A percentile compares a stretch with the other conserved stretches of the same genome.
Evolutionary conservation across 1,140 invertebrate species (phyloP).

Genomic region (Brachionus angularis): DNA sequence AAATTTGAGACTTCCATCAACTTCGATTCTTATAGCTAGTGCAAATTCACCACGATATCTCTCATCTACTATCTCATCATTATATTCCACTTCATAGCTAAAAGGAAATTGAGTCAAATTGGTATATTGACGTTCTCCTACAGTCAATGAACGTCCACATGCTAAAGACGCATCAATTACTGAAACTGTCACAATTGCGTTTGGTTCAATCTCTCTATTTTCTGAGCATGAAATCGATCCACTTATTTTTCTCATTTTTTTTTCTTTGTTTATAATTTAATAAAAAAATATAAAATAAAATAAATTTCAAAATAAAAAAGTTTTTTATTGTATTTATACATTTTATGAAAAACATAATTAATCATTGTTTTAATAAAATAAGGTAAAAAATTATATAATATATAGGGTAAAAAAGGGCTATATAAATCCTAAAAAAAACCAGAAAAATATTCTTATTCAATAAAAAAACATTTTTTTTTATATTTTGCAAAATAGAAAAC

Average conservation of each 20-base stretch:
- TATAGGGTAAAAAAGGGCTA: too few species aligned
- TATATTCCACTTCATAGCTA: conserved; percentile 12
- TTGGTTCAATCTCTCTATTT: background rate
- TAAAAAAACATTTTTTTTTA: too few species aligned
- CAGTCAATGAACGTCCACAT: conserved; percentile 1
- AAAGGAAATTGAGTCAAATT: conserved; percentile 6
- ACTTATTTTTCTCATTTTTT: conserved; percentile 22
- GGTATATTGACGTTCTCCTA: background rate
- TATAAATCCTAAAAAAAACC: too few species aligned
- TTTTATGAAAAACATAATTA: too few species aligned
- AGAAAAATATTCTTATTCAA: too few species aligned
- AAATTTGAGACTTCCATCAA: background rate
- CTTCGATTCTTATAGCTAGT: background rate
- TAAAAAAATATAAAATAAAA: too few species aligned
- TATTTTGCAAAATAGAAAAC: too few species aligned
- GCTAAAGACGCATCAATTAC: conserved; percentile 14
- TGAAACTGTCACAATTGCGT: background rate
- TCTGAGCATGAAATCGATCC: background rate
- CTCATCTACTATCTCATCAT: conserved; percentile 15
- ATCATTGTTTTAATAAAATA: too few species aligned
- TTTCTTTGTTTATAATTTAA: background rate
- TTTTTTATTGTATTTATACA: conserved; percentile 5
- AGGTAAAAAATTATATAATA: too few species aligned
- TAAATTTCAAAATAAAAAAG: too few species aligned
- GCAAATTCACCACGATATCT: conserved; percentile 4